These are phyloP conservation scores for Raja brachyura DNA, from an alignment of 2,113 vertebrate species.

Conservation along the genomic window DNA sequence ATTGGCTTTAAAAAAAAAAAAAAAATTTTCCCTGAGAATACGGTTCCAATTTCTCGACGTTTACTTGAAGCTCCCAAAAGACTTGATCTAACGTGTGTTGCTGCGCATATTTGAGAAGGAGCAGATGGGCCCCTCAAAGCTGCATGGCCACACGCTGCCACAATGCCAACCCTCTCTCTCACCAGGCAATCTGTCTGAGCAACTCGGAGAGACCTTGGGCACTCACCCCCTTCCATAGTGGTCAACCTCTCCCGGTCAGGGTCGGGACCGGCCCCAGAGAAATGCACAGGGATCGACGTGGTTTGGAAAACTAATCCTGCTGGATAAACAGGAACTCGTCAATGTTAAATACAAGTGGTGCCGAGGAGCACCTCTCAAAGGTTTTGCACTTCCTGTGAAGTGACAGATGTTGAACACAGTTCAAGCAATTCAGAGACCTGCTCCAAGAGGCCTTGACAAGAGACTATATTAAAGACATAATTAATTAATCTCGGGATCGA, in stretches of 20 bases:
- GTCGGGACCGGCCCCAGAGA: neutral
- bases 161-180: neutral
- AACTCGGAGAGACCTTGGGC: neutral
- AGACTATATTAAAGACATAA: conserved; percentile 6
- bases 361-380: neutral
- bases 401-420: neutral
- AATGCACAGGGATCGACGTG: neutral
- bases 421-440: neutral
- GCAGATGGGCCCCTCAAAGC: neutral
- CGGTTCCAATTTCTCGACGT: conserved; percentile 4
- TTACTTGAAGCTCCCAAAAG: conserved; percentile 18
- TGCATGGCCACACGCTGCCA: neutral
- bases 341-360: neutral
- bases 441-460: conserved; percentile 2
- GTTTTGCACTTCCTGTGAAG: neutral
- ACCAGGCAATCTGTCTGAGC: neutral
- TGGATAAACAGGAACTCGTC: conserved; percentile 2
- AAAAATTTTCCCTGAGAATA: conserved; percentile 19
- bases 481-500: conserved; percentile 7
- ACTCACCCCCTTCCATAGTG: neutral
- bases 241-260: neutral
- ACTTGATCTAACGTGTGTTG: conserved; percentile 24
- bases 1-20: conserved; percentile 31
- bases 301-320: neutral
- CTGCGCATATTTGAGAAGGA: neutral